Conservation (phyloP, 2,113 vertebrate species). For the Xiphorhynchus elegans region DNA sequence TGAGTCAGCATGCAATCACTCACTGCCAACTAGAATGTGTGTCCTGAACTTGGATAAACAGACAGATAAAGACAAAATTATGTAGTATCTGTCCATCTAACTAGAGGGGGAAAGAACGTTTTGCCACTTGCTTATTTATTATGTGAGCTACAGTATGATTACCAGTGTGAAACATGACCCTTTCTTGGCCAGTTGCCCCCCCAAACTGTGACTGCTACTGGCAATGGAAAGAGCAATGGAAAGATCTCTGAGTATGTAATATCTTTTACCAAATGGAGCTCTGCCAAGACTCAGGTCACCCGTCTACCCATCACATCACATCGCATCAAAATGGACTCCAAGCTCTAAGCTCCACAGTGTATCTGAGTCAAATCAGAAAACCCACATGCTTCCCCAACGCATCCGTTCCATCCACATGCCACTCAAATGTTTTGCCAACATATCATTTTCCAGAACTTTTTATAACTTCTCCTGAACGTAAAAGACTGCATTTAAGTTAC, state of each 20-base stretch:
- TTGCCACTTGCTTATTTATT: conserved; percentile 66
- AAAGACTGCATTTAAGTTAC: neutral
- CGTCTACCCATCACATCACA: conserved; percentile 58
- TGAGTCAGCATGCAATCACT: neutral
- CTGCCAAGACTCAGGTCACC: conserved; percentile 69
- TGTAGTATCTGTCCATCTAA: conserved; percentile 15
- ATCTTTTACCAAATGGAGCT: conserved; percentile 72
- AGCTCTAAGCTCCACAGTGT: conserved; percentile 14
- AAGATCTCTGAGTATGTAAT: conserved; percentile 74
- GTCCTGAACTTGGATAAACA: conserved; percentile 32
- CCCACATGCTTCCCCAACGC: neutral
- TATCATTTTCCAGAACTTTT: neutral
- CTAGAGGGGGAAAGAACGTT: conserved; percentile 7
- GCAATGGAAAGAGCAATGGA: conserved; percentile 75
- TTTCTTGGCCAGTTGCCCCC: conserved; percentile 66
- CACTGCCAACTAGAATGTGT: conserved; percentile 24
- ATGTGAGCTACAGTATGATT: conserved; percentile 69
- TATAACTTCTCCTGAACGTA: neutral
- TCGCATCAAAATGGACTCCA: conserved; percentile 66
- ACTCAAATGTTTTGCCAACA: neutral
- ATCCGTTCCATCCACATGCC: neutral
- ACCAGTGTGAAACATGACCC: conserved; percentile 67
- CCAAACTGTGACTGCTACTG: conserved; percentile 68
- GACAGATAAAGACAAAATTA: conserved; percentile 48
- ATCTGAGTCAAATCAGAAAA: conserved; percentile 49